Conservation (phyloP, 2,888 invertebrate species). For the Panzeria rudis region DNA sequence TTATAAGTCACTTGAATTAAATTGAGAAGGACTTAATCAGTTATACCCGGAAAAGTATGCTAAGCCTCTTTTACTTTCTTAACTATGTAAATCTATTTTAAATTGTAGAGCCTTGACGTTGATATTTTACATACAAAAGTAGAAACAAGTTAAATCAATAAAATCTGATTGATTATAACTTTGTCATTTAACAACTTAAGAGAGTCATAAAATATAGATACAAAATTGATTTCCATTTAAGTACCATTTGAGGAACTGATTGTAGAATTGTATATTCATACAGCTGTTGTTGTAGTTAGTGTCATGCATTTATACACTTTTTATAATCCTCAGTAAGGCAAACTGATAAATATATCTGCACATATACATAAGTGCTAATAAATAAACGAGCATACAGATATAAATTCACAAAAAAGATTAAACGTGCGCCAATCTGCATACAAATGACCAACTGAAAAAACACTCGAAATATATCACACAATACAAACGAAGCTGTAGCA, state of each 20-base stretch:
- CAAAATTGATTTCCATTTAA: constrained; percentile 50
- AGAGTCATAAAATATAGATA: constrained; percentile 35
- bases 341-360: not conserved
- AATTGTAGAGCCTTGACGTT: too few relatives aligned
- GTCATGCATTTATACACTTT: constrained; percentile 7
- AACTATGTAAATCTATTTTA: too few relatives aligned
- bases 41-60: too few relatives aligned
- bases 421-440: constrained; percentile 62
- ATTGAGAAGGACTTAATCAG: too few relatives aligned
- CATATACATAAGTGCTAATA: not conserved
- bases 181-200: constrained; percentile 33
- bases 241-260: constrained; percentile 2
- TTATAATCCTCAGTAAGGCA: not conserved
- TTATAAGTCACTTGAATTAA: too few relatives aligned
- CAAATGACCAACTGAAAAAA: constrained; percentile 56
- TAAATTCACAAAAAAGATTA: constrained; percentile 15
- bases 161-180: constrained; percentile 28
- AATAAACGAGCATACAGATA: constrained; percentile 11
- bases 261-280: constrained; percentile 4
- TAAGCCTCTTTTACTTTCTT: too few relatives aligned
- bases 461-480: constrained; percentile 16
- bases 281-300: constrained; percentile 8
- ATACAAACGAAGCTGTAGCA: not conserved
- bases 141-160: constrained; percentile 20
- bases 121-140: not conserved